A percentile compares a stretch with the other conserved stretches of the same genome.
These are phyloP conservation scores for Gopherus evgoodei DNA, from an alignment of 2,113 vertebrate species.

Conservation along the genomic window DNA sequence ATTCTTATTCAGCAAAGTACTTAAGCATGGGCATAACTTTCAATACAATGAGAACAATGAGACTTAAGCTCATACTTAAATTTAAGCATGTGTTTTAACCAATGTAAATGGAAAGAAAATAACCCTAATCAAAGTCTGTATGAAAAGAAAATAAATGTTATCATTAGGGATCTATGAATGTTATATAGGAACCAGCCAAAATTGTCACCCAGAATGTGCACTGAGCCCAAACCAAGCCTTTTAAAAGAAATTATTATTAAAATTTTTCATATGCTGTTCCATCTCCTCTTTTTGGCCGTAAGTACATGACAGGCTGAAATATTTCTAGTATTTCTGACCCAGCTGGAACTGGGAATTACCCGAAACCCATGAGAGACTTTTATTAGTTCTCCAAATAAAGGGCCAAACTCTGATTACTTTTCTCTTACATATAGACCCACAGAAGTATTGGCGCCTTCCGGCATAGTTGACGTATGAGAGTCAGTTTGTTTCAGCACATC, in stretches of 20 bases:
- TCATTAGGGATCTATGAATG: background rate
- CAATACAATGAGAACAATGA: background rate
- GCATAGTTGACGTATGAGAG: background rate
- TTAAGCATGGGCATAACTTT: background rate
- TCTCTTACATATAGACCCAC: background rate
- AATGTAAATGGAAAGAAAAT: fast-evolving
- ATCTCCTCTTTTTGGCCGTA: background rate
- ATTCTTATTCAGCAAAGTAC: slow-evolving; percentile 17
- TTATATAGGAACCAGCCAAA: background rate
- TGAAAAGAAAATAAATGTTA: background rate
- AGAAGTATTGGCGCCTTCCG: background rate
- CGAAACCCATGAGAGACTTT: background rate
- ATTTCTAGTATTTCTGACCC: background rate
- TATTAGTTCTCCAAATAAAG: background rate
- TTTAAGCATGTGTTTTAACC: background rate
- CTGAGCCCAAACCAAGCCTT: background rate
- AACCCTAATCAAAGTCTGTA: background rate
- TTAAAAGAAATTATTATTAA: background rate
- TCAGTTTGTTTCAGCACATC: background rate
- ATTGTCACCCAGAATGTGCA: background rate
- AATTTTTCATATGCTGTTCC: background rate
- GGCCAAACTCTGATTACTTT: background rate
- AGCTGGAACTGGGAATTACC: background rate
- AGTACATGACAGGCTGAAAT: slow-evolving; percentile 10
- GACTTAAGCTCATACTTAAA: background rate